These are phyloP conservation scores for Himalopsyche tibetana DNA, from an alignment of 2,888 invertebrate species.

Conservation along the genomic window DNA sequence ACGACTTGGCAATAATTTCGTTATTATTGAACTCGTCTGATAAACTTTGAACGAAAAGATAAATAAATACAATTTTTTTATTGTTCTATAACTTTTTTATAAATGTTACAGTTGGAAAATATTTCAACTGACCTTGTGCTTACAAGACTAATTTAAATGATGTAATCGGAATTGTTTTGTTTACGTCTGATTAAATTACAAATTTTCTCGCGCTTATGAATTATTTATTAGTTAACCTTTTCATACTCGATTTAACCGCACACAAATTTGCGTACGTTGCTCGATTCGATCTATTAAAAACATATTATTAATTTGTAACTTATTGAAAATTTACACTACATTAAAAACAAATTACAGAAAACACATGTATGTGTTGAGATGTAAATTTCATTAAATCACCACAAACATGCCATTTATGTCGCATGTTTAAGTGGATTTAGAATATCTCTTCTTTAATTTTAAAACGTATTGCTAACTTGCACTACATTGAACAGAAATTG, in stretches of 20 bases:
- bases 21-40: not conserved
- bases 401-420: too few relatives aligned
- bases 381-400: too few relatives aligned
- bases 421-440: too few relatives aligned
- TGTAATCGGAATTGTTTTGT: not conserved
- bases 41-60: not conserved
- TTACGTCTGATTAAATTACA: not conserved
- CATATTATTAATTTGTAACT: too few relatives aligned
- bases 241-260: not conserved
- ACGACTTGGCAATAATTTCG: slow-evolving; percentile 5
- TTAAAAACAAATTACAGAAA: too few relatives aligned
- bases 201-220: not conserved
- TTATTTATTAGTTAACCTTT: slow-evolving; percentile 10
- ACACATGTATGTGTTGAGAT: too few relatives aligned
- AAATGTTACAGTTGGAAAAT: not conserved
- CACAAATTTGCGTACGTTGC: not conserved
- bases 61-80: not conserved
- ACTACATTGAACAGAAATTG: too few relatives aligned
- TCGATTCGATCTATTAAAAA: too few relatives aligned
- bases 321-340: too few relatives aligned
- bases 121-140: not conserved
- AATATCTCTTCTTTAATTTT: too few relatives aligned
- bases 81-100: too few relatives aligned
- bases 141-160: slow-evolving; percentile 4
- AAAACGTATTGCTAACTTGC: too few relatives aligned